Evolutionary conservation across 2,888 invertebrate genomes (phyloP).

Genomic region (Pristionchus maxplancki): DNA sequence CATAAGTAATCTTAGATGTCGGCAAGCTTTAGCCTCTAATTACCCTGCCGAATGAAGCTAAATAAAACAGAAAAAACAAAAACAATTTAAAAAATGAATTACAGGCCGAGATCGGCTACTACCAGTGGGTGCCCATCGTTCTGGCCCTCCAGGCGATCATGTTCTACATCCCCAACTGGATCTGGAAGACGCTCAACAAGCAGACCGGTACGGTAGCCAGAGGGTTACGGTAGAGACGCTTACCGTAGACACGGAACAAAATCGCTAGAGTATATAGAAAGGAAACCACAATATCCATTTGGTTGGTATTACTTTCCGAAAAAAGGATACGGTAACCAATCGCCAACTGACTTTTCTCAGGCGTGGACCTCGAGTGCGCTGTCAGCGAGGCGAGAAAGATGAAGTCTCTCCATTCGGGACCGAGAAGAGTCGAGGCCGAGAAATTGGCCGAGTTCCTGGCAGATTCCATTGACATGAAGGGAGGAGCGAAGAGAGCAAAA

Average conservation of each 20-base stretch:
- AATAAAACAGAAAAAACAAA: no score
- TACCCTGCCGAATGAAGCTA: neutral
- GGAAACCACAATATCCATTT: neutral
- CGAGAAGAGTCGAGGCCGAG: slow-evolving; percentile 63
- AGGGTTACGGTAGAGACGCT: slow-evolving; percentile 4
- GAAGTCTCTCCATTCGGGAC: slow-evolving; percentile 56
- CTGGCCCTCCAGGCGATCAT: slow-evolving; percentile 76
- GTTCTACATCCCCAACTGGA: slow-evolving; percentile 76
- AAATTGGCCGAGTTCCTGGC: slow-evolving; percentile 71
- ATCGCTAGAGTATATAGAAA: no score
- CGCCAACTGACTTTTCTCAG: slow-evolving; percentile 53
- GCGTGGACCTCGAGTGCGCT: slow-evolving; percentile 69
- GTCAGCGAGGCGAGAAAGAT: slow-evolving; percentile 71
- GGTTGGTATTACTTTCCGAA: neutral
- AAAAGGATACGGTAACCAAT: neutral
- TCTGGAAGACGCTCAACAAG: slow-evolving; percentile 75
- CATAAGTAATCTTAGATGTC: neutral
- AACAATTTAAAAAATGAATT: neutral
- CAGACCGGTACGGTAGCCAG: slow-evolving; percentile 65
- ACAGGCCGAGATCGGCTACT: slow-evolving; percentile 74
- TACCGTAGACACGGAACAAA: no score
- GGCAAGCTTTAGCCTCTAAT: neutral
- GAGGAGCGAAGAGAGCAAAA: slow-evolving; percentile 48
- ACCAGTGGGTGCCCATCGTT: slow-evolving; percentile 76
- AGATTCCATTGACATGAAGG: slow-evolving; percentile 69